These are phyloP conservation scores for Atrina japonica DNA, from an alignment of 2,888 invertebrate genomes.

Conservation along the genomic window DNA sequence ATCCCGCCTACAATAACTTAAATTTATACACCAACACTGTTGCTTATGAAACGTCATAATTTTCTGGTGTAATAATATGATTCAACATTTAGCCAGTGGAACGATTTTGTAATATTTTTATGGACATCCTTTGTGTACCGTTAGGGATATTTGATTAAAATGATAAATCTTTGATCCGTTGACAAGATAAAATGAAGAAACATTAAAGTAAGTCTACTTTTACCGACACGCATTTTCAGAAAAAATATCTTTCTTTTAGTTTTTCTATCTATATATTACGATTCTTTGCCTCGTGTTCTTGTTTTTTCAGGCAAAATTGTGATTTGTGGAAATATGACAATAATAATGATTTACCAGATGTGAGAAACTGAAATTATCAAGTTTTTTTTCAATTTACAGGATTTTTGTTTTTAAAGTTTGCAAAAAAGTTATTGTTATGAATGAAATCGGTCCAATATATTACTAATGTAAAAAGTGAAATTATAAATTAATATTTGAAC, in stretches of 20 bases:
- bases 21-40: conserved; percentile 6
- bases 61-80: conserved; percentile 11
- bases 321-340: too few relatives aligned
- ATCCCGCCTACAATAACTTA: conserved; percentile 8
- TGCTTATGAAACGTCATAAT: conserved; percentile 6
- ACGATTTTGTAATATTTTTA: conserved; percentile 4
- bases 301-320: too few relatives aligned
- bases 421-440: too few relatives aligned
- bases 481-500: too few relatives aligned
- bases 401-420: not conserved
- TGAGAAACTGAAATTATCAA: too few relatives aligned
- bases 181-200: not conserved
- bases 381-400: not conserved
- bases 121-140: conserved; percentile 25
- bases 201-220: not conserved
- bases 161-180: conserved; percentile 23
- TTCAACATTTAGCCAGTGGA: conserved; percentile 3
- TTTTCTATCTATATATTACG: not conserved
- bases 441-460: too few relatives aligned
- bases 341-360: too few relatives aligned
- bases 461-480: too few relatives aligned
- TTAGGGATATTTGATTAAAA: conserved; percentile 28
- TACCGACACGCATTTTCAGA: conserved; percentile 2
- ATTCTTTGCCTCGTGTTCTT: not conserved
- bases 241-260: too few relatives aligned